Evolutionary conservation across 2,113 vertebrate genomes (phyloP).

Genomic region (Pavo muticus): DNA sequence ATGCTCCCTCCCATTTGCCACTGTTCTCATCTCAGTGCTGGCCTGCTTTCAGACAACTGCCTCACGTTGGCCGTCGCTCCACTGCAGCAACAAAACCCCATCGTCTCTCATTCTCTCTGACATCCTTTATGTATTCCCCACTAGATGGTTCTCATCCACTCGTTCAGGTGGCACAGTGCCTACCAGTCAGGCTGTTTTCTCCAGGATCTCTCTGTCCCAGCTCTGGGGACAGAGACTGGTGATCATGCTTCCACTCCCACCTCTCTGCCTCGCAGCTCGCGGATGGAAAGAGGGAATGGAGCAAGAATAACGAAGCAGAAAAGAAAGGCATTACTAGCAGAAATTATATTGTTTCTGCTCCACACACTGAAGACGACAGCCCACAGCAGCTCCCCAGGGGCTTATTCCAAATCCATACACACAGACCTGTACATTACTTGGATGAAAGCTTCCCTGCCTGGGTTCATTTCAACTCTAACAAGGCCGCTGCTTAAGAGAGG

Average conservation of each 20-base stretch:
- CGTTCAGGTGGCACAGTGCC: not conserved
- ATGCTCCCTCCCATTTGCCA: not conserved
- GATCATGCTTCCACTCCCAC: not conserved
- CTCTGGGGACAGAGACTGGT: not conserved
- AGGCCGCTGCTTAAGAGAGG: not conserved
- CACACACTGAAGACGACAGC: not conserved
- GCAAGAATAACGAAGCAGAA: not conserved
- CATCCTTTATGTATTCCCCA: not conserved
- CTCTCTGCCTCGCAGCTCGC: not conserved
- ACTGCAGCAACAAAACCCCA: not conserved
- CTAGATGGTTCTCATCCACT: not conserved
- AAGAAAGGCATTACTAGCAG: not conserved
- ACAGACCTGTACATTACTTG: not conserved
- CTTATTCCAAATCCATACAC: not conserved
- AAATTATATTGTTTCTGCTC: conserved; percentile 17
- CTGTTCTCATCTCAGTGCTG: not conserved
- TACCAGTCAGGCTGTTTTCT: not conserved
- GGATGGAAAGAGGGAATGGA: not conserved
- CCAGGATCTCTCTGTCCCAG: rapidly evolving
- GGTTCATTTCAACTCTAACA: not conserved
- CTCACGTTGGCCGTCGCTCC: not conserved
- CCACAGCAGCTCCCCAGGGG: not conserved
- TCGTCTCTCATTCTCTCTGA: not conserved
- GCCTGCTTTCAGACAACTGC: not conserved
- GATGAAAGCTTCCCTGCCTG: conserved; percentile 4